Conservation (phyloP, 2,797 vertebrate genomes). For the Remorina albescens region DNA sequence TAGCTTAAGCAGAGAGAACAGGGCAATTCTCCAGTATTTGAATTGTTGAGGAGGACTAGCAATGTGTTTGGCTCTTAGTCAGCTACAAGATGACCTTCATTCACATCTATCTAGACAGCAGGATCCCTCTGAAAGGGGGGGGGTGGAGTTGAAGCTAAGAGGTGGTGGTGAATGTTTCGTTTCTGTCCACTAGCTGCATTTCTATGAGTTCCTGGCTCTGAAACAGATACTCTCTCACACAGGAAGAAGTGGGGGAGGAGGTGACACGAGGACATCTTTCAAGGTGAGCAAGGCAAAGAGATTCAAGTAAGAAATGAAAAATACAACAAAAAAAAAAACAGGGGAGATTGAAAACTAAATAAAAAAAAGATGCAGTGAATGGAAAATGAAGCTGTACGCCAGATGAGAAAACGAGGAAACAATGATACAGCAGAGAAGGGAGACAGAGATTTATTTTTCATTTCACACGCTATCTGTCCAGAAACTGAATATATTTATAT, state of each 20-base stretch:
- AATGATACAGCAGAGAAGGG: conserved; percentile 15
- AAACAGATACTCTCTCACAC: conserved; percentile 66
- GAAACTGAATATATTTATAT: conserved; percentile 22
- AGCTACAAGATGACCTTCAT: conserved; percentile 76
- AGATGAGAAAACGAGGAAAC: conserved; percentile 7
- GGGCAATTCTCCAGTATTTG: conserved; percentile 54
- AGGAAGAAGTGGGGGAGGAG: conserved; percentile 42
- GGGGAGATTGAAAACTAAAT: conserved; percentile 23
- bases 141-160: conserved; percentile 2
- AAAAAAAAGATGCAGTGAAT: conserved; percentile 38
- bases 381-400: conserved; percentile 29
- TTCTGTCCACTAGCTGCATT: conserved; percentile 59
- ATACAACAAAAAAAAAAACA: background rate
- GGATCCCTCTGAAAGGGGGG: conserved; percentile 59
- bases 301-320: background rate
- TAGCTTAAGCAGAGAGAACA: conserved; percentile 52
- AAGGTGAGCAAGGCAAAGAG: conserved; percentile 63
- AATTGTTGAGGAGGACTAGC: conserved; percentile 58
- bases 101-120: conserved; percentile 63
- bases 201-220: conserved; percentile 60
- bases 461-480: conserved; percentile 15
- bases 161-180: conserved; percentile 39
- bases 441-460: conserved; percentile 19
- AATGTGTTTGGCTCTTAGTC: conserved; percentile 66
- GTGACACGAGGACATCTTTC: conserved; percentile 37